These are phyloP conservation scores for Cromileptes altivelis DNA, from an alignment of 2,113 vertebrate species.

Conservation along the genomic window DNA sequence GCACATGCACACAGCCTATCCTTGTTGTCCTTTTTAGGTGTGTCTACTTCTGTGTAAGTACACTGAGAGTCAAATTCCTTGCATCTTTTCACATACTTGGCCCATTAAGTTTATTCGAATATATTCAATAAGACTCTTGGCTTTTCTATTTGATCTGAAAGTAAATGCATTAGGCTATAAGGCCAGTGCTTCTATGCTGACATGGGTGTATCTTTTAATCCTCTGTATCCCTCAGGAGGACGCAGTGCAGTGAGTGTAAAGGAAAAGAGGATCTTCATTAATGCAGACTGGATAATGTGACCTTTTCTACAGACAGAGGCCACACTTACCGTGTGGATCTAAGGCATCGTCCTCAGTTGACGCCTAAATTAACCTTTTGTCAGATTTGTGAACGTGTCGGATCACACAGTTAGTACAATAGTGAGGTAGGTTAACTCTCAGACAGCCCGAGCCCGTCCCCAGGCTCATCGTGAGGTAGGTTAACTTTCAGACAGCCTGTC, in stretches of 20 bases:
- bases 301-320: conserved; percentile 14
- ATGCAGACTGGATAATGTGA: conserved; percentile 16
- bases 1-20: no score
- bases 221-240: not conserved
- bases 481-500: conserved; percentile 35
- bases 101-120: not conserved
- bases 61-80: no score
- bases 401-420: not conserved
- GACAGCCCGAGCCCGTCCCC: no score
- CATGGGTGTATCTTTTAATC: not conserved
- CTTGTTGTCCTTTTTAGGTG: no score
- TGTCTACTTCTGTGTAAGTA: no score
- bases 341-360: not conserved
- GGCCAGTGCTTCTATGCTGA: not conserved
- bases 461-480: not conserved
- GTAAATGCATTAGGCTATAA: not conserved
- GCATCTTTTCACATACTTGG: no score
- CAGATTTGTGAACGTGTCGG: no score
- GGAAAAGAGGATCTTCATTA: conserved; percentile 1
- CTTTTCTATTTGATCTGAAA: not conserved
- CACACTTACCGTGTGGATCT: not conserved
- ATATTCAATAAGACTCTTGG: no score
- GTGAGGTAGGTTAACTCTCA: no score
- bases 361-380: not conserved
- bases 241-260: not conserved